Base-by-base conservation (phyloP, 2,888 invertebrate genomes). In the Heliconius aoede region DNA sequence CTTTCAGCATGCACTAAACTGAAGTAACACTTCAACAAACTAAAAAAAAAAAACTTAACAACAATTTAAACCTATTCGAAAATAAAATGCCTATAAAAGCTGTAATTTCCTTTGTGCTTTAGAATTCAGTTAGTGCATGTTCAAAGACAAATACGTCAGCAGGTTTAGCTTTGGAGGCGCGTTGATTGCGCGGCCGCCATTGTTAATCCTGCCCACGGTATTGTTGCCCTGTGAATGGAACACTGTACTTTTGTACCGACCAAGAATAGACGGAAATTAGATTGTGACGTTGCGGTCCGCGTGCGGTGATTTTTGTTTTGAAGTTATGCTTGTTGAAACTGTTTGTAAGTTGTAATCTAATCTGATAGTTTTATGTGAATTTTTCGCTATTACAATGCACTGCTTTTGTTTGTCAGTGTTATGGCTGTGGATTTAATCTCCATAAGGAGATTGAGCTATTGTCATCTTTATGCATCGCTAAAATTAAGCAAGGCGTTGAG, bases 181-280 rank as follows among this genome's bases (percentile, higher is more conserved):
- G 79, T 79, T 80, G 80, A 80, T 80, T 80, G 80, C 76, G 78
- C 72, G 80, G 77, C 74, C 62, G 75, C 77, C 77, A 77, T 80
- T 79, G 79, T 79, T 79, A 80, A 80, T 80, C 74, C 80, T 55
- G 65, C 68, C 64, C 64, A 69, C 69, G 46, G 68, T 75, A 77
- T 74, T 79, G 78, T 78, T 51, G 65, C 73, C 55, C 62, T 46
- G 74, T 77, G 78, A 78, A 79, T 79, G 74, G 77, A 73, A 75
- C 18, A 40, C n/a, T 61, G 61, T 61, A 65, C 76, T 72, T 65
- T 76, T 72, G 76, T 72, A 65, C 60, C 36, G 11, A 21, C 21
- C 72, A n/a, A 72, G 72, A 72, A 72, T 61, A 40, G 40, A 7
- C 69, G 72, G 72, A 72, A 72, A 72, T 72, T 72, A 72, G 72